Base-by-base conservation (phyloP, 2,113 vertebrate genomes). In the Aphyosemion australe region DNA sequence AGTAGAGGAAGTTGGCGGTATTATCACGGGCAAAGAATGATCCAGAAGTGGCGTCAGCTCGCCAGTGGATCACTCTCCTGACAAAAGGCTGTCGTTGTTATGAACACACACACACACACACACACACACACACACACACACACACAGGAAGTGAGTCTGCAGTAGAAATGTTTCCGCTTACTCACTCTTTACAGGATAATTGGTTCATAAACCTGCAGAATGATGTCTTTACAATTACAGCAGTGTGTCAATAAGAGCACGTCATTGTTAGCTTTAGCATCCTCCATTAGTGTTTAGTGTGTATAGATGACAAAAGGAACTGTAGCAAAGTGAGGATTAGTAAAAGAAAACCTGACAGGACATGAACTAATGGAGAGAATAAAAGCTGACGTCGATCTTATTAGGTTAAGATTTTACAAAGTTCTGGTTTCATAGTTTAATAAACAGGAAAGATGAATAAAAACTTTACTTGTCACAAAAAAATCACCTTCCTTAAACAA, bases 21-120 rank as follows among this genome's bases (percentile, higher is more conserved):
- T 99, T 99, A 91, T 99, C 97, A 59, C 97, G 88, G 64, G 97
- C 97, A 37, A 99, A 98, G 91, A 99, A 99, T 12, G 97, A 98
- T 19, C 97, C 96, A 21, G 96, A 94, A n/a, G 95, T 93, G 57
- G 97, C 97, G 68, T 95, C 95, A 58, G 93, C 89, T 87, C 95
- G 93, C 93, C 94, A 98, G 8, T 95, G 94, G 83, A 99, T 98
- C 87, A 94, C 96, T 90, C 92, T 85, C 52, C 77, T 81, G n/a
- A 74, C 54, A 63, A 92, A 89, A 12, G 84, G 51, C 93, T 89
- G 70, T 19, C 20, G 55, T 54, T 19, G 58, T 49, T 68, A 58
- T 62, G 12, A 66, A 46, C 10, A 72, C 56, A 51, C 20, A 81
- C 56, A 52, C 5, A 53, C 21, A 81, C 9, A 64, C 18, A 49